Conservation (phyloP, 2,797 vertebrate species). For the Podarcis siculus region DNA sequence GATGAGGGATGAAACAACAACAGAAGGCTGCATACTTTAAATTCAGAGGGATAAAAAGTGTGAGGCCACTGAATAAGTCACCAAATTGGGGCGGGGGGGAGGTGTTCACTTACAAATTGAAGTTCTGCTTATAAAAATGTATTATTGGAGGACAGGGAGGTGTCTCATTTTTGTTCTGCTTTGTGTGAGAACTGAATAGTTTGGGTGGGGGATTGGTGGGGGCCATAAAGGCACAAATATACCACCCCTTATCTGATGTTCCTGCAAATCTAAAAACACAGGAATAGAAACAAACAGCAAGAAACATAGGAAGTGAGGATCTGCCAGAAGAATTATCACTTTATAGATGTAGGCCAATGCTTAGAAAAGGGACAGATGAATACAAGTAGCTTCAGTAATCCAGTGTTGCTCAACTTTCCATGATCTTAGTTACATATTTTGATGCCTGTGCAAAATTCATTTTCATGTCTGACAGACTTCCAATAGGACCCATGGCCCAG, state of each 20-base stretch:
- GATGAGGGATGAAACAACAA: slow-evolving; percentile 24
- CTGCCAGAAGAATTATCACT: neutral
- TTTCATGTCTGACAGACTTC: neutral
- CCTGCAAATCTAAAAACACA: neutral
- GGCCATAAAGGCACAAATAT: neutral
- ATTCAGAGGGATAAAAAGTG: slow-evolving; percentile 29
- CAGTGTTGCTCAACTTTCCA: slow-evolving; percentile 25
- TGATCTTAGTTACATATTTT: slow-evolving; percentile 39
- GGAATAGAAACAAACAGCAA: neutral
- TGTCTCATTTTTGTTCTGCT: neutral
- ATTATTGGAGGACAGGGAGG: neutral
- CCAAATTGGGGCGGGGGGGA: neutral
- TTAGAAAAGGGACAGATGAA: slow-evolving; percentile 3
- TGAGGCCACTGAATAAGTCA: neutral
- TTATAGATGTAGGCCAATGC: neutral
- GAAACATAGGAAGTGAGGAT: neutral
- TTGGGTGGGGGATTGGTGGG: neutral
- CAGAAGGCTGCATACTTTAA: slow-evolving; percentile 27
- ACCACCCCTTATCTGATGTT: neutral
- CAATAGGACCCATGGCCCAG: slow-evolving; percentile 20
- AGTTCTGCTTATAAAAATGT: neutral
- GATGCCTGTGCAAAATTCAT: slow-evolving; percentile 28
- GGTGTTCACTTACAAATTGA: neutral
- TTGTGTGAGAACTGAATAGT: neutral
- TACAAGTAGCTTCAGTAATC: slow-evolving; percentile 23